Base-by-base conservation (phyloP, 2,113 vertebrate species). In the Scortum barcoo region DNA sequence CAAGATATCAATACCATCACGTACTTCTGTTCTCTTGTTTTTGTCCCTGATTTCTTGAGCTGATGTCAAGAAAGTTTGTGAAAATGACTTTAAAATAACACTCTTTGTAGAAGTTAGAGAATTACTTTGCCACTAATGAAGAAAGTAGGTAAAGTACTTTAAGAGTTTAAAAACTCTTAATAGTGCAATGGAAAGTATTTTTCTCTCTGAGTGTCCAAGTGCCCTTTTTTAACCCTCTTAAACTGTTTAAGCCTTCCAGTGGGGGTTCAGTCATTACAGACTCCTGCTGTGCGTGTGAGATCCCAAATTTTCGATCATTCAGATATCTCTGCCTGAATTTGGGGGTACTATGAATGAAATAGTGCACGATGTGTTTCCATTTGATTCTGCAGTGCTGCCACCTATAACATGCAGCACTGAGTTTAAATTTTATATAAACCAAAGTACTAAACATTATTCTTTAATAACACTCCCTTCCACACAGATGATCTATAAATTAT, bases 1-100 rank as follows among this genome's bases (percentile, higher is more conserved):
- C 53, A 53, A 78, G 24, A 76, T 66, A 62, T 80, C 62, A 60
- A 14, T 77, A 61, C 70, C 58, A 68, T 85, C 30, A 72, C 60
- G 72, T 4, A 44, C 48, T 42, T n/a, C n/a, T 67, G 6, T 46
- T 38, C 42, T 63, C 36, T 58, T 48, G 16, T 58, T 81, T 22
- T 50, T 22, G 44, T 48, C 44, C 10, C 30, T 19, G 4, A 50
- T 2, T 50, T 33, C 46, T 60, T 12, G 3, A 61, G 7, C 20
- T n/a, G 36, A 16, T 36, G 65, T 26, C 24, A 44, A 22, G 42
- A 20, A 61, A 61, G 44, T 86, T 69, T 67, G 46, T 17, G 12
- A 70, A 75, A 65, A 48, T 36, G 46, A 73, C n/a, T n/a, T n/a
- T n/a, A n/a, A 22, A 17, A 8, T 1, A 30, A 28, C 1, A 4